phyloP scores from a whole-genome alignment of 2,113 vertebrate species.

The Sprattus sprattus region DNA sequence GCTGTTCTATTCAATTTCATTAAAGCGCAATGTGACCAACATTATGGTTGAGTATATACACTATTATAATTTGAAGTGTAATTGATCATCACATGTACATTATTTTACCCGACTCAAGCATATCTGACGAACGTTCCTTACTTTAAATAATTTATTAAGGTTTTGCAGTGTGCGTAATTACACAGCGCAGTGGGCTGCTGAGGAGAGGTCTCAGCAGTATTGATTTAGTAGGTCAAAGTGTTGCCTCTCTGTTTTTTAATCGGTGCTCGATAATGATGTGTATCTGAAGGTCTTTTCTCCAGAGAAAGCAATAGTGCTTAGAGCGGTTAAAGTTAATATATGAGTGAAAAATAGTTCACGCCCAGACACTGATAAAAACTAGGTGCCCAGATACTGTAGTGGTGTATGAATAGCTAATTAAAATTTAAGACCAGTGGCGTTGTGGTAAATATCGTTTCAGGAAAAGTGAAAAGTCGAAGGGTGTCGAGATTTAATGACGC shows the following conservation, averaged over 20 bases:
- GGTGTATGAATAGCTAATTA: conserved; percentile 53
- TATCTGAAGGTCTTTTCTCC: conserved; percentile 32
- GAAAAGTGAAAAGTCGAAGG: neutral
- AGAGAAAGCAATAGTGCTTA: conserved; percentile 40
- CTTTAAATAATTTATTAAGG: conserved; percentile 35
- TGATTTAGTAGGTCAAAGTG: conserved; percentile 57
- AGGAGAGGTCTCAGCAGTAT: conserved; percentile 44
- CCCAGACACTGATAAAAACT: conserved; percentile 35
- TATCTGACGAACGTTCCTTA: conserved; percentile 24
- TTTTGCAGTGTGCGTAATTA: conserved; percentile 43
- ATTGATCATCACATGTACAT: neutral
- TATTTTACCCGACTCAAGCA: neutral
- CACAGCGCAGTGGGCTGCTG: conserved; percentile 29
- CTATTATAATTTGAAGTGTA: neutral
- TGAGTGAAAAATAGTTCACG: conserved; percentile 52
- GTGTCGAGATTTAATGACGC: neutral
- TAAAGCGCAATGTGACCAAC: neutral
- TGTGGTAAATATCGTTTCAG: neutral
- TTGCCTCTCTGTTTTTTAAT: conserved; percentile 40
- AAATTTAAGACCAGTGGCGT: conserved; percentile 15
- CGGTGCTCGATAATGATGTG: conserved; percentile 30
- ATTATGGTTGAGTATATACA: neutral
- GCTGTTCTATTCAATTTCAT: neutral
- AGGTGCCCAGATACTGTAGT: conserved; percentile 36
- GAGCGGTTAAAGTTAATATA: conserved; percentile 16